Evolutionary conservation across 2,888 invertebrate genomes (phyloP), one percentile per base, ranked within the genome.

Genomic region (Eilema caniola): DNA sequence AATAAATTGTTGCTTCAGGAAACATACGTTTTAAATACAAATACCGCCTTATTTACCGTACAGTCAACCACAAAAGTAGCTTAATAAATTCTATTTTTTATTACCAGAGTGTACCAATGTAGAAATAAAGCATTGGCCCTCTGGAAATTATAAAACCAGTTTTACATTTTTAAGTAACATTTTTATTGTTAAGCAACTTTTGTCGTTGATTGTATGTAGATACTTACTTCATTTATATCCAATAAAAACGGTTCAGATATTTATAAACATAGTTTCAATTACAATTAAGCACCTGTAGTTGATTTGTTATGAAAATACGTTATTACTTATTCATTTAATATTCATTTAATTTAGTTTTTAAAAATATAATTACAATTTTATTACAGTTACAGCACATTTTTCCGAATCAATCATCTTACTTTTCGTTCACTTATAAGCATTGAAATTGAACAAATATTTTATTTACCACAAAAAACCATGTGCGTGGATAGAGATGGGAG

Each of bases 291-390:
- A 53, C 53, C n/a, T 53, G 53, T 53, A n/a, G 53, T 53, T 53
- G 53, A 53, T 53, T 53, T 53, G 20, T 53, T 47, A n/a, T n/a
- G n/a, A n/a, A 53, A n/a, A 53, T 53, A 53, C 53, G 47, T 47
- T 47, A 47, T 8, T n/a, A 53, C 7, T 10, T 20, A 53, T n/a
- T 37, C 28, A 28, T 28, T 28, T 28, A 28, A 28, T 37, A 12
- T 33, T 7, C 31, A 28, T 28, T 28, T 5, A 28, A 28, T 33
- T 33, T 33, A 33, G 4, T 33, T 37, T 37, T 37, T 11, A 37
- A 37, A 37, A 12, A 12, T 33, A 2, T 5, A 41, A 41, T 41
- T 2, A 20, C 7, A 47, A 16, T 47, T 53, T 53, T n/a, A n/a
- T n/a, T 53, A n/a, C 1, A 20, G 10, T 53, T 53, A n/a, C n/a